Conservation (phyloP, 2,113 vertebrate genomes). For the Psilopogon haemacephalus region DNA sequence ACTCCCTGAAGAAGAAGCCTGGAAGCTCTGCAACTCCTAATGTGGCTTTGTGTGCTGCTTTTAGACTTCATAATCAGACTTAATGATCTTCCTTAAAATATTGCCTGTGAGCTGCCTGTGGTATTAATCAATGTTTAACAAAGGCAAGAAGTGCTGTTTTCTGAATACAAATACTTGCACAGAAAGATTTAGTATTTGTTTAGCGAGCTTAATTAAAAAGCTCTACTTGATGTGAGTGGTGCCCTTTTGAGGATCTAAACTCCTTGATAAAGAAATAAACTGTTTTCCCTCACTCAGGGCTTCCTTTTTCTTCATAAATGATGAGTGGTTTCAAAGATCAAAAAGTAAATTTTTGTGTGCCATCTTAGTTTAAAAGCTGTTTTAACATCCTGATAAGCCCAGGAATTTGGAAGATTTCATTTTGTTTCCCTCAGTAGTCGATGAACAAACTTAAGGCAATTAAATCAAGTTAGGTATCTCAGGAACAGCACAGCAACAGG, state of each 20-base stretch:
- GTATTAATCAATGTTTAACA: conserved; percentile 54
- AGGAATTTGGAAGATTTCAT: neutral
- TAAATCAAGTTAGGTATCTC: neutral
- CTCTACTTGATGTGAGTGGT: neutral
- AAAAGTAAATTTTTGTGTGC: conserved; percentile 31
- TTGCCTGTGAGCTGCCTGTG: neutral
- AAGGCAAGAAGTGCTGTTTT: neutral
- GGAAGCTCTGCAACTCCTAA: neutral
- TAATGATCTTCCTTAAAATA: conserved; percentile 24
- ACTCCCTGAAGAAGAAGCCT: neutral
- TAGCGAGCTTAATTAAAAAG: conserved; percentile 57
- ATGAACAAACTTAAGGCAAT: neutral
- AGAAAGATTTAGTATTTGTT: conserved; percentile 50
- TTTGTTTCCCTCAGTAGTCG: neutral
- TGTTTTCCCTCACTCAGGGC: neutral
- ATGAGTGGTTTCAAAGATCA: conserved; percentile 1
- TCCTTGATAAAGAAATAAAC: conserved; percentile 41
- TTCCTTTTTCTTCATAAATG: neutral
- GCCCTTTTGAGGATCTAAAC: conserved; percentile 24
- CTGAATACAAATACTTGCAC: conserved; percentile 36
- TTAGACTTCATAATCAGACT: conserved; percentile 4
- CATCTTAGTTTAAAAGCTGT: conserved; percentile 19
- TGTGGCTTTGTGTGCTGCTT: neutral
- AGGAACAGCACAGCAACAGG: neutral
- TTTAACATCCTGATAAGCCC: neutral